These are phyloP conservation scores for Geodia barretti DNA, from an alignment of 37 sponge, comb jelly and placozoan species.

Conservation along the genomic window DNA sequence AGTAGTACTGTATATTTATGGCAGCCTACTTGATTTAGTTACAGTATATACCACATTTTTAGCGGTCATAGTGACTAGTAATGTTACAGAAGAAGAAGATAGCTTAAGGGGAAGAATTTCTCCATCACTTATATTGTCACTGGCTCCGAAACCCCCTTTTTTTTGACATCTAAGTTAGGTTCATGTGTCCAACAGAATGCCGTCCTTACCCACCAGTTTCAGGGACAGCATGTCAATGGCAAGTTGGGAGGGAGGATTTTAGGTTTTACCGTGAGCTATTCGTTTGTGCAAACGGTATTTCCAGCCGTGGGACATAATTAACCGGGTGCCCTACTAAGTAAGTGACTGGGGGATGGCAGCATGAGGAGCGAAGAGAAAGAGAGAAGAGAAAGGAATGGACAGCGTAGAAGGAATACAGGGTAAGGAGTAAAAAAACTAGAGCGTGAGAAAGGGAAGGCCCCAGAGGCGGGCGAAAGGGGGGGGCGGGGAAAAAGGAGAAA, in stretches of 20 bases:
- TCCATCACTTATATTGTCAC: slow-evolving; percentile 99
- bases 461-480: not conserved
- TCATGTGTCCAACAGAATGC: slow-evolving; percentile 91
- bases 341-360: too few relatives aligned
- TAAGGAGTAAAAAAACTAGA: too few relatives aligned
- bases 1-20: too few relatives aligned
- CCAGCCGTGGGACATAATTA: too few relatives aligned
- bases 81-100: not conserved
- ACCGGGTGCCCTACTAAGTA: too few relatives aligned
- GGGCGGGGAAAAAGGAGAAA: not conserved
- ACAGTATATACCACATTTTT: too few relatives aligned
- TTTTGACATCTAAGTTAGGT: too few relatives aligned
- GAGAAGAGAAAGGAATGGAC: not conserved
- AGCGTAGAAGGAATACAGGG: not conserved
- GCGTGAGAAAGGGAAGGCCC: not conserved
- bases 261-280: too few relatives aligned
- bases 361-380: not conserved
- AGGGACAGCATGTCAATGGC: slow-evolving; percentile 94
- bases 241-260: too few relatives aligned
- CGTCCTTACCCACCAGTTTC: slow-evolving; percentile 89
- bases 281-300: too few relatives aligned
- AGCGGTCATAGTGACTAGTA: not conserved
- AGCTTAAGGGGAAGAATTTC: slow-evolving; percentile 80
- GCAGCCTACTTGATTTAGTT: too few relatives aligned
- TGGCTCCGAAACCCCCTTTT: slow-evolving; percentile 98